A percentile compares a stretch with the other conserved stretches of the same genome.
phyloP scores from a whole-genome alignment of 1,140 invertebrate species.

The Drosophila arawakana region DNA sequence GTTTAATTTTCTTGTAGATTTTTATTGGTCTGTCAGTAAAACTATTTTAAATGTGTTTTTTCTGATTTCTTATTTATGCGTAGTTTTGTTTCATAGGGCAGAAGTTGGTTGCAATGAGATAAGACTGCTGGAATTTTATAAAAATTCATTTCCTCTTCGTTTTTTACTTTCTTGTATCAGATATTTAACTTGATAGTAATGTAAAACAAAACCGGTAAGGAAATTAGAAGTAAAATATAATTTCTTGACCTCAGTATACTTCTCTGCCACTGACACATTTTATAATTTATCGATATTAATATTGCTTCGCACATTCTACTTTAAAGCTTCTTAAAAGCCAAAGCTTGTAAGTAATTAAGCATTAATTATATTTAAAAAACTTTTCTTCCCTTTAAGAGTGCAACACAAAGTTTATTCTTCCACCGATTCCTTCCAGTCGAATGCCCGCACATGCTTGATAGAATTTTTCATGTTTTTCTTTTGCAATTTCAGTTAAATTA shows the following conservation, averaged over 20 bases:
- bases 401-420: conserved; percentile 34
- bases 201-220: no score
- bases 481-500: conserved; percentile 48
- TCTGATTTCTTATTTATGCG: not conserved
- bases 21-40: conserved; percentile 59
- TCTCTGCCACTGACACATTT: not conserved
- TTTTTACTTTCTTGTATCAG: no score
- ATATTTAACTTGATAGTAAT: no score
- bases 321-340: conserved; percentile 18
- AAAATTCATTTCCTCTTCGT: no score
- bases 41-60: conserved; percentile 7
- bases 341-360: conserved; percentile 24
- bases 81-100: not conserved
- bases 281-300: not conserved
- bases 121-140: no score
- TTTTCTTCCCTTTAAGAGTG: conserved; percentile 9
- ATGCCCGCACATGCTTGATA: conserved; percentile 20
- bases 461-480: conserved; percentile 8
- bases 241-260: no score
- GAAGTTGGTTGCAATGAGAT: not conserved
- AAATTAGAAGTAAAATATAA: no score
- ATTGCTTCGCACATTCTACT: not conserved
- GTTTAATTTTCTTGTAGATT: conserved; percentile 55
- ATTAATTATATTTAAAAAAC: conserved; percentile 35
- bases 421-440: conserved; percentile 44